These are phyloP conservation scores for Lucilia cuprina DNA, from an alignment of 1,140 invertebrate species.

Conservation along the genomic window DNA sequence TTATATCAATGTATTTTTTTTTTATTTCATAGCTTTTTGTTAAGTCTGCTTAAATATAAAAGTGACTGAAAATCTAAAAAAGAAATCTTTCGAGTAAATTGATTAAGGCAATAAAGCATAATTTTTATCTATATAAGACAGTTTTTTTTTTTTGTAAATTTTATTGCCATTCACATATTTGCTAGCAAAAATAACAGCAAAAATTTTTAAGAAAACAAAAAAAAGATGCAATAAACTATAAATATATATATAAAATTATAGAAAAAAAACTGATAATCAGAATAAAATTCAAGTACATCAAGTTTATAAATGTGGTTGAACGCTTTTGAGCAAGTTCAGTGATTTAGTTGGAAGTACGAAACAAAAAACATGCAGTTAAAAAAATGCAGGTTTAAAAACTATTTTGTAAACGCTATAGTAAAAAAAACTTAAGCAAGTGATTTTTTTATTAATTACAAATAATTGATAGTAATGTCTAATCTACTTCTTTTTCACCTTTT, in stretches of 20 bases:
- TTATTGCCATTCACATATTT: neutral
- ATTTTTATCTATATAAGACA: neutral
- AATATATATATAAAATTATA: neutral
- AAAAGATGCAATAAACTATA: constrained; percentile 12
- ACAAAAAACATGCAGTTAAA: too few species aligned
- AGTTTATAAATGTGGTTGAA: constrained; percentile 14
- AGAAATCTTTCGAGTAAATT: neutral
- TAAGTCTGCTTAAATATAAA: neutral
- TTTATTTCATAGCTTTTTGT: neutral
- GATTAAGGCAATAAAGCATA: constrained; percentile 11
- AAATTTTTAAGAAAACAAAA: neutral
- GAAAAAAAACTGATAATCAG: constrained; percentile 18
- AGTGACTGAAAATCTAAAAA: neutral
- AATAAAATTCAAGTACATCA: constrained; percentile 21
- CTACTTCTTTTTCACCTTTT: too few species aligned
- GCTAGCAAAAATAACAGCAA: neutral
- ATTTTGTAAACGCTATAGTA: too few species aligned
- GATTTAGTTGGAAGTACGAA: neutral
- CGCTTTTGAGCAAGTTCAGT: constrained; percentile 15
- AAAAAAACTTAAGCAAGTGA: too few species aligned
- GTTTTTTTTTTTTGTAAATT: neutral
- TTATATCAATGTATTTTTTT: neutral
- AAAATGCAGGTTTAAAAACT: neutral
- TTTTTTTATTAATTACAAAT: too few species aligned
- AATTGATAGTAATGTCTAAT: too few species aligned